These are phyloP conservation scores for Microcebus jonahi DNA, from an alignment of 2,113 vertebrate genomes.

Conservation along the genomic window DNA sequence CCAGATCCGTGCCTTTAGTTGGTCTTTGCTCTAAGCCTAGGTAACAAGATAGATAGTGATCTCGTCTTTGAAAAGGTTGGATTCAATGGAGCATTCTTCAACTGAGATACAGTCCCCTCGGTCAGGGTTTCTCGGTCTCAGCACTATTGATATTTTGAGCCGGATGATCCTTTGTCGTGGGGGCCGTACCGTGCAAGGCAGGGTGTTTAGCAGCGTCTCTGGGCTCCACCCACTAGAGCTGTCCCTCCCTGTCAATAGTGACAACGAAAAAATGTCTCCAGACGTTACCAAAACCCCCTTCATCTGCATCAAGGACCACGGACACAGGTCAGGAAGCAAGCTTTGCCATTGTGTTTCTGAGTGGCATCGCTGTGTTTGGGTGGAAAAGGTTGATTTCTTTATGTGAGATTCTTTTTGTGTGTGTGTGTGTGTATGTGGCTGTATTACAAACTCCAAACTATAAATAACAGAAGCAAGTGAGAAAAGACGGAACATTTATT, in stretches of 20 bases:
- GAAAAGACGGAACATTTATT: conserved; percentile 78
- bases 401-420: neutral
- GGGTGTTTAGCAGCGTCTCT: neutral
- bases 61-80: neutral
- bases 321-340: neutral
- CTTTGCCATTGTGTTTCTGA: conserved; percentile 23
- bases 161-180: neutral
- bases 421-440: neutral
- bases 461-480: conserved; percentile 78
- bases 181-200: neutral
- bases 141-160: neutral
- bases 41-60: neutral
- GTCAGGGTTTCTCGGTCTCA: neutral
- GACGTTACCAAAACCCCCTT: neutral
- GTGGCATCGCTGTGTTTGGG: neutral
- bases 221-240: neutral
- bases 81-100: neutral
- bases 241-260: neutral
- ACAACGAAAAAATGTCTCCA: neutral
- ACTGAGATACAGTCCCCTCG: neutral
- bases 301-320: neutral
- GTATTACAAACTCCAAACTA: conserved; percentile 66
- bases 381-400: neutral
- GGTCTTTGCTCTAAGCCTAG: neutral
- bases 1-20: neutral